Conservation (phyloP, 1,140 invertebrate species). For the Oscheius sp. region DNA sequence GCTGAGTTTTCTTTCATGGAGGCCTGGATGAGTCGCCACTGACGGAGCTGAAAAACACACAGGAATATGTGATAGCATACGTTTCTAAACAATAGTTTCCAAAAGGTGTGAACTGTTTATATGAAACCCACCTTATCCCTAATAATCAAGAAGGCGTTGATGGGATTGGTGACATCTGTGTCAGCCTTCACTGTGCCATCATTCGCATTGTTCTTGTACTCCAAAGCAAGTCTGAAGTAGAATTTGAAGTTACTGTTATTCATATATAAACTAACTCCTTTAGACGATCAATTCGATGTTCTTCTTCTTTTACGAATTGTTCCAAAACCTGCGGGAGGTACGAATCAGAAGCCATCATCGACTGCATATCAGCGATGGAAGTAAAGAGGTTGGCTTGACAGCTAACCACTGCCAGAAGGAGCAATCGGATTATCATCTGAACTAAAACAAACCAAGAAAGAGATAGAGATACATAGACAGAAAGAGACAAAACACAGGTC, state of each 20-base stretch:
- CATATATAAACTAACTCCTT: too few species aligned
- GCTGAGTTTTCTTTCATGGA: conserved; percentile 42
- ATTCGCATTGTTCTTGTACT: conserved; percentile 29
- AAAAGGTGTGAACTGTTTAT: too few species aligned
- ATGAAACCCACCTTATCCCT: conserved; percentile 76
- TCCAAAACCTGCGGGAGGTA: neutral
- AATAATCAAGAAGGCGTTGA: conserved; percentile 91
- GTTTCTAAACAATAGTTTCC: too few species aligned
- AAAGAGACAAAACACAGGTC: too few species aligned
- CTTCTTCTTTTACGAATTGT: neutral
- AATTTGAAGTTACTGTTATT: neutral
- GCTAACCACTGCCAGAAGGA: neutral
- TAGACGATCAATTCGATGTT: neutral
- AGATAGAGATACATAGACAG: too few species aligned
- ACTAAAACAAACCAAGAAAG: too few species aligned
- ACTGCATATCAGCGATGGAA: conserved; percentile 21
- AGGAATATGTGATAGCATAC: too few species aligned
- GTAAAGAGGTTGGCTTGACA: conserved; percentile 14
- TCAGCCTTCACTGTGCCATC: conserved; percentile 12
- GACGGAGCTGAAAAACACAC: conserved; percentile 53
- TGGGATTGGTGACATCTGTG: conserved; percentile 72
- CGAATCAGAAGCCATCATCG: neutral
- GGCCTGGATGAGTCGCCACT: conserved; percentile 33
- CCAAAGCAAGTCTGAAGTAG: conserved; percentile 16
- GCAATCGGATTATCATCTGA: neutral